These are phyloP conservation scores for Lasioglossum morio DNA, from an alignment of 2,888 invertebrate species.

Conservation along the genomic window DNA sequence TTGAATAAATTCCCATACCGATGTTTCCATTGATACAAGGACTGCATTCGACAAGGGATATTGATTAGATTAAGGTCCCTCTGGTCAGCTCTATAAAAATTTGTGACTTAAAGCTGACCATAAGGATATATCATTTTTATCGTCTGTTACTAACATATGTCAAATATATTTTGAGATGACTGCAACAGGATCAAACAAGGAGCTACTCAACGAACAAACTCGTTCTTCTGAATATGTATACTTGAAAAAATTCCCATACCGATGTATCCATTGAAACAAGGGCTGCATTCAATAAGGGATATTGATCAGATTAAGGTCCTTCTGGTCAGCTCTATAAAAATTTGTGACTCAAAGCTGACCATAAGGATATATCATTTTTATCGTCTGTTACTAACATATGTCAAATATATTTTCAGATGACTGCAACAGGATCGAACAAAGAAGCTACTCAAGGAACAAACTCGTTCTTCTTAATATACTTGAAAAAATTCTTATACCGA, in stretches of 20 bases:
- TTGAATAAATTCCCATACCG: neutral
- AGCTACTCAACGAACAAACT: too few species aligned
- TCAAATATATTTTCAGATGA: too few species aligned
- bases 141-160: too few species aligned
- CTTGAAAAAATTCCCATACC: neutral
- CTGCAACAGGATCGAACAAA: too few species aligned
- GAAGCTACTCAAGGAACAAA: too few species aligned
- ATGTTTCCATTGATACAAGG: neutral
- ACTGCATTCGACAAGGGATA: neutral
- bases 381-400: too few species aligned
- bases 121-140: too few species aligned
- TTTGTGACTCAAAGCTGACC: neutral
- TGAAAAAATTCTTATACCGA: neutral
- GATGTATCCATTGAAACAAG: neutral
- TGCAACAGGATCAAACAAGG: too few species aligned
- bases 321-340: neutral
- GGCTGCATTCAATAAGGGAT: neutral
- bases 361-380: too few species aligned
- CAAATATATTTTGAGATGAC: too few species aligned
- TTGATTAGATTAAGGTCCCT: neutral
- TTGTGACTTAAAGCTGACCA: neutral
- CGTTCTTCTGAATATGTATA: too few species aligned
- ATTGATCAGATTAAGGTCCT: neutral
- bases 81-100: neutral
- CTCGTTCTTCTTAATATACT: too few species aligned